Evolutionary conservation across 2,888 invertebrate species (phyloP), one percentile per base, ranked within the genome.

Genomic region (Steinernema scapterisci): DNA sequence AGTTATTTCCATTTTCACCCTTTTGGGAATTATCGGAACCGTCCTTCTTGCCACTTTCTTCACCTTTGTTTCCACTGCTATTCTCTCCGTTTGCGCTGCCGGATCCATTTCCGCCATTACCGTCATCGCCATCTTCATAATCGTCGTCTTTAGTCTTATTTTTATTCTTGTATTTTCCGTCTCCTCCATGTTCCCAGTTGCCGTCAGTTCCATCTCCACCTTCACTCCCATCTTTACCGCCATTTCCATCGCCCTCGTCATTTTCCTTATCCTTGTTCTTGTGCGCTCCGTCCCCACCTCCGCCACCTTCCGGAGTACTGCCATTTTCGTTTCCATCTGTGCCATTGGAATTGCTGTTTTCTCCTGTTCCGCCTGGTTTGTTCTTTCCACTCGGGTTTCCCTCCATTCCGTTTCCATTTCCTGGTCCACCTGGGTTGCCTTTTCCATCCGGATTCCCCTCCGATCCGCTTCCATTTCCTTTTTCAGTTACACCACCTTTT

Each of bases 101-200:
- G 45, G 13, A 11, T 48, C 48, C 48, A n/a, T 2, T 46, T 0
- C 72, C 72, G n/a, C 9, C 44, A 44, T 70, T 45, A 9, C 23
- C 54, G 1, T 45, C 70, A 25, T 21, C 23, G 9, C 71, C 73
- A 43, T 70, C 43, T 43, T 63, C 73, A 19, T 73, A n/a, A 71
- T 63, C 73, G 6, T n/a, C 43, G 31, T 23, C 52, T 23, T 73
- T 63, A 1, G 19, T 23, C 7, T 31, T 27, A 25, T 44, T 43
- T 0, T 19, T 38, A 11, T 43, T 63, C 5, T 46, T 56, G 13
- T 63, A 70, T 27, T 43, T 43, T 11, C 73, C 56, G 1, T 44
- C 38, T 63, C 54, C 38, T 21, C 38, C 73, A 2, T 38, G 21
- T 52, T n/a, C 52, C 0, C 70, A 25, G 5, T 63, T 11, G 21